Evolutionary conservation across 2,113 vertebrate species (phyloP).

Genomic region (Mungos mungo): DNA sequence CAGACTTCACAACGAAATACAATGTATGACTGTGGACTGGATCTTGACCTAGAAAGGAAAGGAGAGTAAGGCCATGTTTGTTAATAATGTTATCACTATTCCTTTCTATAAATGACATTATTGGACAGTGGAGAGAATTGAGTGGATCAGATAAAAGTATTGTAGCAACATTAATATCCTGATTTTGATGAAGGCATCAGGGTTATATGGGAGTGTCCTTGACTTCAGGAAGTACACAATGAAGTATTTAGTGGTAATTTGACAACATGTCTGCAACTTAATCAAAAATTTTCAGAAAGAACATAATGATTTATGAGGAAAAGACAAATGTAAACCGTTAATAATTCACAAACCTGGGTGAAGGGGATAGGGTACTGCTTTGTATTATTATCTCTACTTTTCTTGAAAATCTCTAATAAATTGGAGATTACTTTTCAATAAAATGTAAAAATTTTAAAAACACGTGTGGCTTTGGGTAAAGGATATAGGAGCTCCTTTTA

Average conservation of each 20-base stretch:
- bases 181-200: not conserved
- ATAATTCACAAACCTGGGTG: not conserved
- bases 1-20: not conserved
- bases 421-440: not conserved
- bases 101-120: not conserved
- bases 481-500: not conserved
- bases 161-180: not conserved
- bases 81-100: not conserved
- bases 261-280: not conserved
- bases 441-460: not conserved
- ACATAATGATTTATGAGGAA: not conserved
- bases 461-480: not conserved
- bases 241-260: not conserved
- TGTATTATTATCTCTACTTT: not conserved
- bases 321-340: not conserved
- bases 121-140: not conserved
- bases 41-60: not conserved
- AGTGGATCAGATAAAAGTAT: not conserved
- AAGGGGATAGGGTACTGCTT: not conserved
- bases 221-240: not conserved
- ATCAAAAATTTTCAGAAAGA: conserved; percentile 9
- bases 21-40: not conserved
- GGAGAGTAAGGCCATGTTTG: not conserved
- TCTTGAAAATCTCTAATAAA: not conserved
- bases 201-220: not conserved